Evolutionary conservation across 2,888 invertebrate species (phyloP), one percentile per base, ranked within the genome.

Genomic region (Tanaodytes sp.): DNA sequence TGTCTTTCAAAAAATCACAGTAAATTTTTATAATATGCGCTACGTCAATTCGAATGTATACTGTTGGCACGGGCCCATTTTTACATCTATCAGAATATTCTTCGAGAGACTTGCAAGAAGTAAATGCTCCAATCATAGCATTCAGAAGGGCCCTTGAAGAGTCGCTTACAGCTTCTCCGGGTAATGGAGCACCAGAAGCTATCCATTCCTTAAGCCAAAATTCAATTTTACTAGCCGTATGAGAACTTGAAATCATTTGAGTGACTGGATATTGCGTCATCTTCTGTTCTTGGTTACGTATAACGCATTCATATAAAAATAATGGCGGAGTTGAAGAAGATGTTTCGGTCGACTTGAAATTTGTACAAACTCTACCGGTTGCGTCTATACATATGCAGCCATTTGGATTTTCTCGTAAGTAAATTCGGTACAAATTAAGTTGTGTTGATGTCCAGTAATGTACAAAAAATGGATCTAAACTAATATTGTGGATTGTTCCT

Each of bases 11-110:
- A 54, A 54, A 69, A 30, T 46, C 31, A 0, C 12, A 16, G 40
- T 70, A 70, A n/a, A 65, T 37, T 19, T 65, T 43, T 0, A 70
- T 49, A 6, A 45, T 43, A 40, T 70, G 64, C 1, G 70, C 61
- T n/a, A 70, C 55, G 14, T 70, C 61, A 11, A 48, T 59, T 27
- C 64, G 18, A 9, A 70, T 45, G 16, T 65, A 70, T 27, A 51
- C 55, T 15, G n/a, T 15, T 15, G 61, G 65, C 14, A 61, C 6
- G 8, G 39, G 2, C 2, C 42, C 49, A 6, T 19, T 16, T 11
- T 12, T 30, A 11, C 59, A 65, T 18, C 19, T 54, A 16, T 49
- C 46, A 15, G 36, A 33, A 36, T 49, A 49, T 49, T 49, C 49
- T n/a, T 20, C 33, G 0, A 20, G 33, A 33, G 19, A 36, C 36